Evolutionary conservation across 1,140 invertebrate species (phyloP).

Genomic region (Lucilia cuprina): DNA sequence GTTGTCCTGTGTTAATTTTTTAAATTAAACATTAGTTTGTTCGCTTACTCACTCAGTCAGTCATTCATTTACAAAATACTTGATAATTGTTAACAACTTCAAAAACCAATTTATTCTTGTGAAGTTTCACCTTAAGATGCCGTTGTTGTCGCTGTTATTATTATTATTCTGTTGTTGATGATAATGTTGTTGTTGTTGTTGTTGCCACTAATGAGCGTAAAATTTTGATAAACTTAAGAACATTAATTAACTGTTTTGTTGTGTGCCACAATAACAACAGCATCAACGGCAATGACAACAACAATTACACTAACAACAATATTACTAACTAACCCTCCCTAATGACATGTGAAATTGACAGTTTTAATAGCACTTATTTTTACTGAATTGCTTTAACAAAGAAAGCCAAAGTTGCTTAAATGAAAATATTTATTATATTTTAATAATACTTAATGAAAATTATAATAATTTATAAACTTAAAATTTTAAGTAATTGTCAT

Average conservation of each 20-base stretch:
- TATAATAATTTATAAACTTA: no score
- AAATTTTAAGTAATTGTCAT: no score
- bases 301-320: neutral
- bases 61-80: neutral
- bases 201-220: conserved; percentile 10
- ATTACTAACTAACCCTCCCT: neutral
- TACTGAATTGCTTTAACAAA: neutral
- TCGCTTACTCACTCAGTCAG: no score
- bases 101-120: conserved; percentile 5
- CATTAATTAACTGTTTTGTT: conserved; percentile 22
- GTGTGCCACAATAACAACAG: neutral
- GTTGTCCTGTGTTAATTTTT: no score
- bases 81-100: conserved; percentile 2
- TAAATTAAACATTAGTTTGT: no score
- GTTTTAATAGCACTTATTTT: neutral
- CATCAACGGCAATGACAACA: no score
- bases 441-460: neutral
- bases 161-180: neutral
- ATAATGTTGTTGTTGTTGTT: neutral
- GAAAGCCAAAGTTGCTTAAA: neutral
- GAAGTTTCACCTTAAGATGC: neutral
- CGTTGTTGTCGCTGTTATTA: neutral
- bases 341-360: conserved; percentile 23
- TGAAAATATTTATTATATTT: no score
- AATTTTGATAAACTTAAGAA: conserved; percentile 18